phyloP scores from a whole-genome alignment of 1,140 invertebrate species.

The Pteromalus puparum region DNA sequence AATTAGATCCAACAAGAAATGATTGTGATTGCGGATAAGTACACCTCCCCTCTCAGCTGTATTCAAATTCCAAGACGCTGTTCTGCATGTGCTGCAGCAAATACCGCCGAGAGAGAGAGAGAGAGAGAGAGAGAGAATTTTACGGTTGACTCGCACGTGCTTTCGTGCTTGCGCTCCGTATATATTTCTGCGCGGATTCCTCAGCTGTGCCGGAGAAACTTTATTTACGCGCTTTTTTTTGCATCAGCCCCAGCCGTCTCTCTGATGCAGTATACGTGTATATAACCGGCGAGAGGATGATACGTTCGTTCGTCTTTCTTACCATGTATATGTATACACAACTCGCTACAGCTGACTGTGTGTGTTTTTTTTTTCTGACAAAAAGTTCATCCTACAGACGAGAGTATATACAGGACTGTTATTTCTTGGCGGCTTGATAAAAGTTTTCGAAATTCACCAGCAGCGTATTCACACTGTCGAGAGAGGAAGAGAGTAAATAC shows the following conservation, averaged over 20 bases:
- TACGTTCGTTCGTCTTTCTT: neutral
- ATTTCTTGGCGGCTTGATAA: conserved; percentile 24
- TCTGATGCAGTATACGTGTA: neutral
- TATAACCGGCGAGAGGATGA: neutral
- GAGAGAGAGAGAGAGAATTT: neutral
- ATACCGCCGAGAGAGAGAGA: neutral
- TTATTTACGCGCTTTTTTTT: conserved; percentile 1
- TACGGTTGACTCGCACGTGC: conserved; percentile 19
- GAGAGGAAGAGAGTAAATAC: neutral
- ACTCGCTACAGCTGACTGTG: neutral
- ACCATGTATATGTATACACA: neutral
- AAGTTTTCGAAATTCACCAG: conserved; percentile 2
- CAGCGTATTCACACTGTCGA: neutral
- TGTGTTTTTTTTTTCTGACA: neutral
- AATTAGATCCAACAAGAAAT: conserved; percentile 39
- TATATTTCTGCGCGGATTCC: conserved; percentile 25
- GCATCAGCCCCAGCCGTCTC: neutral
- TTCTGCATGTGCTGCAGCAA: neutral
- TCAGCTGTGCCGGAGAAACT: neutral
- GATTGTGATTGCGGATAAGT: conserved; percentile 36
- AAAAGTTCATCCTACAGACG: neutral
- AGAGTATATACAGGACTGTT: neutral
- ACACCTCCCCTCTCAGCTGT: neutral
- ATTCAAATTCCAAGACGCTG: conserved; percentile 8
- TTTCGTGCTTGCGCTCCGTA: conserved; percentile 46